phyloP scores from a whole-genome alignment of 1,140 invertebrate genomes.

The Musca domestica region DNA sequence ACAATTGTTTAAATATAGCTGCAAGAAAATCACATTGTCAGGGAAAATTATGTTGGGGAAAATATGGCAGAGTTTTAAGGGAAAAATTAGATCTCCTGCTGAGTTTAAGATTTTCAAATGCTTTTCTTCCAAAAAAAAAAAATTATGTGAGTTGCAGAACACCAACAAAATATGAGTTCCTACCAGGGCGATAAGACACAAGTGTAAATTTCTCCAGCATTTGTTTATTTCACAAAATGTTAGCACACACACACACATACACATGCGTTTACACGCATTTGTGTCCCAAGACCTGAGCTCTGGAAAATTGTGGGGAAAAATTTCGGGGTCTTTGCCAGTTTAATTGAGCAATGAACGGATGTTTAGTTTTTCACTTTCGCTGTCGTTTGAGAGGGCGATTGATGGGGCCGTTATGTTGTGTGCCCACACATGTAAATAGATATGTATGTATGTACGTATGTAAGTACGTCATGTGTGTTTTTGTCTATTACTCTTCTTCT shows the following conservation, averaged over 20 bases:
- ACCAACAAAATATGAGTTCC: too few species aligned
- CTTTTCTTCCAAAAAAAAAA: too few species aligned
- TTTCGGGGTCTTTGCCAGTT: conserved; percentile 2
- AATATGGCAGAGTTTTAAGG: conserved; percentile 6
- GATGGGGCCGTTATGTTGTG: too few species aligned
- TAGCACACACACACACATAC: neutral
- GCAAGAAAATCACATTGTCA: conserved; percentile 3
- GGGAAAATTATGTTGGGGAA: conserved; percentile 15
- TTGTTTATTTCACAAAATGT: conserved; percentile 18
- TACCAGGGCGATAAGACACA: neutral
- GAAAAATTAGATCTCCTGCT: conserved; percentile 19
- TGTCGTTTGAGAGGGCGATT: neutral
- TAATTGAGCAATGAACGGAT: conserved; percentile 15
- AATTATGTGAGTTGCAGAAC: too few species aligned
- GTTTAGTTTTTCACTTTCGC: conserved; percentile 1
- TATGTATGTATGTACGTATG: too few species aligned
- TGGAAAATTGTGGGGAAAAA: neutral
- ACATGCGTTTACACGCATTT: neutral
- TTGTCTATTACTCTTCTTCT: too few species aligned
- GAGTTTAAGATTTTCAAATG: neutral
- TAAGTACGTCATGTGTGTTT: too few species aligned
- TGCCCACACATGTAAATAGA: too few species aligned
- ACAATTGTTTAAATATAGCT: conserved; percentile 5
- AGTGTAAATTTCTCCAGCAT: conserved; percentile 16
- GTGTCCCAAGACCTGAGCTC: neutral